These are phyloP conservation scores for Ceraclea dissimilis DNA, from an alignment of 2,888 invertebrate genomes.

Conservation along the genomic window DNA sequence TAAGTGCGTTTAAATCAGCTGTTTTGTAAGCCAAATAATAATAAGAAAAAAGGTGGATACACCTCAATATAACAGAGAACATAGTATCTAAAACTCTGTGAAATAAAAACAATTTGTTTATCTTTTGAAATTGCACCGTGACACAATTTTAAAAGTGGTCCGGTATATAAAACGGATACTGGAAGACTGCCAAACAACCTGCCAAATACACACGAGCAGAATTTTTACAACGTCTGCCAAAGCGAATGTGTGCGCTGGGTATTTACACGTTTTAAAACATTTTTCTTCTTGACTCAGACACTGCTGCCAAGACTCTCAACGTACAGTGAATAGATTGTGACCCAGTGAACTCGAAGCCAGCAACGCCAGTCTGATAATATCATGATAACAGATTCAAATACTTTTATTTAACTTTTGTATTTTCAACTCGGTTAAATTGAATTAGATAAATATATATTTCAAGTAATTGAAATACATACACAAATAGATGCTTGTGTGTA, in stretches of 20 bases:
- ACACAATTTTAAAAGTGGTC: slow-evolving; percentile 10
- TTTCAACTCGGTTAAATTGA: too few species aligned
- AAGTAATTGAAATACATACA: too few species aligned
- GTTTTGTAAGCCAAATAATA: too few species aligned
- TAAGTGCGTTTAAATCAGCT: too few species aligned
- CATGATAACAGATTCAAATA: too few species aligned
- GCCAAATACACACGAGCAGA: slow-evolving; percentile 13
- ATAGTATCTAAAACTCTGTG: too few species aligned
- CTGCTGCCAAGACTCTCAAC: background rate
- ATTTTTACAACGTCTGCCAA: slow-evolving; percentile 16
- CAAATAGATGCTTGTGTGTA: too few species aligned
- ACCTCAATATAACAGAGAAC: too few species aligned
- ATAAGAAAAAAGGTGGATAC: too few species aligned
- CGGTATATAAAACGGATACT: slow-evolving; percentile 1
- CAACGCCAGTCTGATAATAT: too few species aligned
- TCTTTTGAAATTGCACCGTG: background rate
- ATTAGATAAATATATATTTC: too few species aligned
- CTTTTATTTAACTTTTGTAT: too few species aligned
- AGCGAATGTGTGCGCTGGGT: background rate
- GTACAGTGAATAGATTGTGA: background rate
- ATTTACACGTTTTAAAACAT: background rate
- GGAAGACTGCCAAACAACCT: slow-evolving; percentile 10
- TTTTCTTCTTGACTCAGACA: background rate
- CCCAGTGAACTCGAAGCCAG: background rate
- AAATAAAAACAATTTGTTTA: background rate